These are phyloP conservation scores for Cyanistes caeruleus DNA, from an alignment of 2,113 vertebrate species.

Conservation along the genomic window DNA sequence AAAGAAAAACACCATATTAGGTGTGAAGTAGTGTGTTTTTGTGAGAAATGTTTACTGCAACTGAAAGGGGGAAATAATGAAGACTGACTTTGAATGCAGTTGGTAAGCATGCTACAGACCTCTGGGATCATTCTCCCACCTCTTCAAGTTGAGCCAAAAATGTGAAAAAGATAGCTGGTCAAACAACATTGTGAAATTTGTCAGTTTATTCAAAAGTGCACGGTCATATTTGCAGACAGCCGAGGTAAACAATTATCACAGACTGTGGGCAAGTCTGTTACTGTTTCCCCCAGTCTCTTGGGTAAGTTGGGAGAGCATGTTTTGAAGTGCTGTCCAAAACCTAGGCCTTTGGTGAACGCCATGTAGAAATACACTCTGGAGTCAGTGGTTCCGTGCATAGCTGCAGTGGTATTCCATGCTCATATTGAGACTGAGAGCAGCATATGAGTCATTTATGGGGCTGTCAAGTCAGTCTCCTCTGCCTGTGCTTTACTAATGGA, in stretches of 20 bases:
- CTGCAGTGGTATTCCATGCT: not conserved
- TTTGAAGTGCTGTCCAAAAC: slow-evolving; percentile 18
- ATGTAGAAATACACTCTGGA: not conserved
- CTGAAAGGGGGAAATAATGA: slow-evolving; percentile 38
- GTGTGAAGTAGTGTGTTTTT: slow-evolving; percentile 42
- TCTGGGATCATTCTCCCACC: not conserved
- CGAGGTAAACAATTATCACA: not conserved
- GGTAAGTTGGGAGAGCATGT: not conserved
- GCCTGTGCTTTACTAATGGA: not conserved
- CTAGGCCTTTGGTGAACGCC: not conserved
- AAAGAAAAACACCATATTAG: slow-evolving; percentile 66
- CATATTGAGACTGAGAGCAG: not conserved
- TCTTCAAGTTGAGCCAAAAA: slow-evolving; percentile 43
- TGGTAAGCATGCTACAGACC: not conserved
- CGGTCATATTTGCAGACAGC: slow-evolving; percentile 33
- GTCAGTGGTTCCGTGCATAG: not conserved
- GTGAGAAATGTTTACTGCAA: slow-evolving; percentile 34
- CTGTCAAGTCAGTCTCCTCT: not conserved
- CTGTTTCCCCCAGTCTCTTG: not conserved
- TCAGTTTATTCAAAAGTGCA: slow-evolving; percentile 44
- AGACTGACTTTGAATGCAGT: not conserved
- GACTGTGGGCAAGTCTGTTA: not conserved
- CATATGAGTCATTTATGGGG: not conserved
- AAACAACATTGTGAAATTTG: slow-evolving; percentile 53
- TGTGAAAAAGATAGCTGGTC: slow-evolving; percentile 7